Evolutionary conservation across 2,888 invertebrate genomes (phyloP), one percentile per base, ranked within the genome.

Genomic region (Dicycla oo): DNA sequence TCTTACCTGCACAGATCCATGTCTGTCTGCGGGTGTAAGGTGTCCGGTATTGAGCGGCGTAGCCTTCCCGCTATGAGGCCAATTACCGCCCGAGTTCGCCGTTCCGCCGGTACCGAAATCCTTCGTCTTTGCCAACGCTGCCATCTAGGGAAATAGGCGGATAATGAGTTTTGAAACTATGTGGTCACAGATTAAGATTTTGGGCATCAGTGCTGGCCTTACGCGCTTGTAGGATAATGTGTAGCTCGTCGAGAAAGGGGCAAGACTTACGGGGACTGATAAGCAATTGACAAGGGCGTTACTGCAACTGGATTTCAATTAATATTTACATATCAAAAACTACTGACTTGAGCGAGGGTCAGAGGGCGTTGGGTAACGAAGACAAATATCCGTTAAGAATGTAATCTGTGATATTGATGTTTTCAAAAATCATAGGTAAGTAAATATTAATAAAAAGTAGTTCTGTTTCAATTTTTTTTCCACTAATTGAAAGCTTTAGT

Each of bases 1-100:
- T 65, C 69, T 77, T 96, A 98, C 98, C 98, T 99, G 99, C 89
- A 99, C 99, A 92, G 99, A 99, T 95, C 99, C 99, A 94, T 99
- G 99, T 96, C 99, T 97, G 96, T 99, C 99, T 88, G 99, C 99
- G 89, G 99, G 98, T 88, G 98, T 98, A 92, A 98, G 97, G 94
- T 98, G 98, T 3, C 95, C 98, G 88, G 98, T 96, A 89, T 97
- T 97, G 92, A 98, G 97, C 91, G 98, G 98, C 90, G 98, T 98
- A 89, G 98, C 97, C 95, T 98, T 98, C 73, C 96, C 96, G 90
- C 98, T 98, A 97, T 98, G 98, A 88, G 98, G 98, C 96, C 97
- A 97, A 92, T 97, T 97, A 93, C 98, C 97, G 91, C 97, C 97
- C 84, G 97, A 96, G 94, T 97, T 97, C 91, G 98, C 97, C 89